Evolutionary conservation across 2,797 vertebrate species (phyloP).

Genomic region (Premnoplex brunnescens): DNA sequence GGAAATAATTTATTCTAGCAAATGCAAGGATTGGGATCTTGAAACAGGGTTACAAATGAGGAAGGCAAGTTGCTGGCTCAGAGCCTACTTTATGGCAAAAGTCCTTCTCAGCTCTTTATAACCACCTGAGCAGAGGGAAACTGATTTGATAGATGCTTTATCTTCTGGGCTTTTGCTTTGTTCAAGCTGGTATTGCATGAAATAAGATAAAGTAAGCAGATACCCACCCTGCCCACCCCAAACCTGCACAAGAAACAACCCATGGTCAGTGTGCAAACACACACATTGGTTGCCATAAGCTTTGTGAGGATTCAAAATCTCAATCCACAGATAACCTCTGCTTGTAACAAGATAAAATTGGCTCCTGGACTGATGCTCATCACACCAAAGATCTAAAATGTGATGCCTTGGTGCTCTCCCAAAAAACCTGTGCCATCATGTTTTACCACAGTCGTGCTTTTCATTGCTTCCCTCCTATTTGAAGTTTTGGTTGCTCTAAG

Average conservation of each 20-base stretch:
- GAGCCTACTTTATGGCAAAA: not conserved
- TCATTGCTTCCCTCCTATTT: not conserved
- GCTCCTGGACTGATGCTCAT: not conserved
- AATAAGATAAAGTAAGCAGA: not conserved
- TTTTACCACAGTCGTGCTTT: not conserved
- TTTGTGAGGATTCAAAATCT: not conserved
- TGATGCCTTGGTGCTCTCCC: not conserved
- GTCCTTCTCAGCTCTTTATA: not conserved
- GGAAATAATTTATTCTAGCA: not conserved
- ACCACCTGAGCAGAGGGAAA: not conserved
- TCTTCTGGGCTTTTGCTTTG: not conserved
- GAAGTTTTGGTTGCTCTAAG: not conserved
- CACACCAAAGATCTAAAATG: not conserved
- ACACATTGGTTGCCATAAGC: not conserved
- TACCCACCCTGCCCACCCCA: not conserved
- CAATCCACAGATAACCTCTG: not conserved
- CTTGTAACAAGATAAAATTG: not conserved
- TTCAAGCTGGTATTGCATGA: not conserved
- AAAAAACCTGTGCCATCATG: not conserved
- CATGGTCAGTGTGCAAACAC: not conserved
- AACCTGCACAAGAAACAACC: not conserved
- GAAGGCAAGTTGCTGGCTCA: not conserved
- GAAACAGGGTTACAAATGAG: not conserved
- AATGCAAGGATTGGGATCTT: not conserved
- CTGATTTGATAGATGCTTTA: not conserved